Evolutionary conservation across 1,140 invertebrate species (phyloP).

Genomic region (Centruroides sculpturatus): DNA sequence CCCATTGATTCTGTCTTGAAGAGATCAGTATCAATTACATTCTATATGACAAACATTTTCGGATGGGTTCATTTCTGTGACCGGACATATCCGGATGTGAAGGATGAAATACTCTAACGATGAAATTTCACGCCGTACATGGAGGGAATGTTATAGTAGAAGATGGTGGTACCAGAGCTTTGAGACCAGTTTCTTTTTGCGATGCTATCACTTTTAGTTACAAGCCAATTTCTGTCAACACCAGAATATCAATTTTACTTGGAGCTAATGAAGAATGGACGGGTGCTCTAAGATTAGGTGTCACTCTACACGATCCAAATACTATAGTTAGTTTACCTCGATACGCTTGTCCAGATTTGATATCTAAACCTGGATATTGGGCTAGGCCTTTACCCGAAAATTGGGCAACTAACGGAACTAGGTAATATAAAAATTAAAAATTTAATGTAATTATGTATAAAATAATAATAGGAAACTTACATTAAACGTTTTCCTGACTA

Average conservation of each 20-base stretch:
- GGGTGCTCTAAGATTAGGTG: constrained; percentile 29
- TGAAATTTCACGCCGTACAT: constrained; percentile 21
- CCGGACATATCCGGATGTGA: too few species aligned
- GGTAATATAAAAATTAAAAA: background rate
- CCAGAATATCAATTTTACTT: constrained; percentile 25
- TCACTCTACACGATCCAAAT: constrained; percentile 27
- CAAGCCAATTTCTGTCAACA: constrained; percentile 24
- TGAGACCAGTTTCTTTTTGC: constrained; percentile 24
- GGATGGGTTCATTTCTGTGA: too few species aligned
- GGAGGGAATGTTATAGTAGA: constrained; percentile 19
- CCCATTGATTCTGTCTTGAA: too few species aligned
- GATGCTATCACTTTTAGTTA: constrained; percentile 30
- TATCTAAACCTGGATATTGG: constrained; percentile 28
- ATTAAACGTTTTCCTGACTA: too few species aligned
- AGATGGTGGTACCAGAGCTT: constrained; percentile 18
- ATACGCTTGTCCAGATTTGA: constrained; percentile 27
- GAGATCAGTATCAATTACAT: too few species aligned
- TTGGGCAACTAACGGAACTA: constrained; percentile 16
- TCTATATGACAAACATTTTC: too few species aligned
- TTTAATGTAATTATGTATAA: too few species aligned
- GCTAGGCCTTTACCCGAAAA: constrained; percentile 24
- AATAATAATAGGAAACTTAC: too few species aligned
- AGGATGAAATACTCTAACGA: constrained; percentile 1
- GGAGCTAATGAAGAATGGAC: constrained; percentile 24
- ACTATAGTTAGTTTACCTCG: constrained; percentile 24